phyloP scores from a whole-genome alignment of 2,113 vertebrate species.

The Antechinus stuartii region DNA sequence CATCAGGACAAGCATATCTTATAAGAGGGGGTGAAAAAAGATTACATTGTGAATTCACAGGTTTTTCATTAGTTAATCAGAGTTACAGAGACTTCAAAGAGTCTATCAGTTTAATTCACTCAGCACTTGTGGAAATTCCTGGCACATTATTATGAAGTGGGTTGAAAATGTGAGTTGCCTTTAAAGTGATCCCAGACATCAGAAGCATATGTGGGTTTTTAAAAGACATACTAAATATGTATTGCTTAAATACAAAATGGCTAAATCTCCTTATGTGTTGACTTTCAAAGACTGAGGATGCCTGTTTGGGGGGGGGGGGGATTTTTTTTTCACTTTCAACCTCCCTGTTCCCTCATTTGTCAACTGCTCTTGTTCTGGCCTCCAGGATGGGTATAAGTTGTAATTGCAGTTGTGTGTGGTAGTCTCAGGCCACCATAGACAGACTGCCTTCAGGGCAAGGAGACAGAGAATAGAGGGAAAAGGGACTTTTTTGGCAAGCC shows the following conservation, averaged over 20 bases:
- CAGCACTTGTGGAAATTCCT: constrained; percentile 83
- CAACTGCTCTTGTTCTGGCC: constrained; percentile 1
- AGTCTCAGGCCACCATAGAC: constrained; percentile 34
- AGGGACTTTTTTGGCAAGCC: constrained; percentile 72
- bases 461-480: neutral
- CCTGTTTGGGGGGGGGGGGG: constrained; percentile 39
- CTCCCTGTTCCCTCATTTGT: constrained; percentile 36
- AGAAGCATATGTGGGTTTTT: constrained; percentile 65
- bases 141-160: constrained; percentile 84
- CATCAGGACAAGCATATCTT: constrained; percentile 74
- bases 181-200: constrained; percentile 76
- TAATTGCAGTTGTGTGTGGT: constrained; percentile 51
- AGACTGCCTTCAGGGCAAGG: constrained; percentile 21
- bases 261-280: constrained; percentile 64
- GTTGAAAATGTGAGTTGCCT: constrained; percentile 84
- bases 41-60: constrained; percentile 84
- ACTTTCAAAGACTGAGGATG: constrained; percentile 61
- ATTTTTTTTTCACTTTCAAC: constrained; percentile 40
- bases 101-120: constrained; percentile 85
- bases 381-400: constrained; percentile 57
- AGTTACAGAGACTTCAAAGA: constrained; percentile 85
- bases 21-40: constrained; percentile 77
- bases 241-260: constrained; percentile 55
- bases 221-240: constrained; percentile 50
- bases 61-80: constrained; percentile 87